Evolutionary conservation across 2,888 invertebrate species (phyloP).

Genomic region (Melangyna quadrimaculata): DNA sequence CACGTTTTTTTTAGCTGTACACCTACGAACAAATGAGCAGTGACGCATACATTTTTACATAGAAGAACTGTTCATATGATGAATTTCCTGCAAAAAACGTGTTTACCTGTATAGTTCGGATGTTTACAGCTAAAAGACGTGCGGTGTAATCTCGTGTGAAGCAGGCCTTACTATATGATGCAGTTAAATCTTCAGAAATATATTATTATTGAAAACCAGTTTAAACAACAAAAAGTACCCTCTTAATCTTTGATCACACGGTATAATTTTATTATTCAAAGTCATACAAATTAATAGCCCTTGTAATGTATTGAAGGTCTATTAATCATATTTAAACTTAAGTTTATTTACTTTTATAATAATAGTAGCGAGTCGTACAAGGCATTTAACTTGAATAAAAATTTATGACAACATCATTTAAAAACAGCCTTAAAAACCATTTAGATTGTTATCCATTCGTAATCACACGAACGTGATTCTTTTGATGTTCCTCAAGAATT

Average conservation of each 20-base stretch:
- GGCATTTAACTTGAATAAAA: neutral
- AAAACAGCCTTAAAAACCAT: neutral
- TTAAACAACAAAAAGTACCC: neutral
- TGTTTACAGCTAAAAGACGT: too few species aligned
- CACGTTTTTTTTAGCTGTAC: too few species aligned
- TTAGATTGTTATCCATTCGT: neutral
- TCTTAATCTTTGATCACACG: neutral
- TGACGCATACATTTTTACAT: too few species aligned
- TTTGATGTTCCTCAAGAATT: neutral
- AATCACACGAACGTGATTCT: neutral
- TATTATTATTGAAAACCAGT: neutral
- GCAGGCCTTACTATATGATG: too few species aligned
- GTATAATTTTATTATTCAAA: neutral
- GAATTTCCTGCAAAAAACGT: too few species aligned
- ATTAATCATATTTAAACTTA: neutral
- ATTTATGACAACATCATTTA: neutral
- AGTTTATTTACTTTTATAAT: neutral
- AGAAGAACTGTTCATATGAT: too few species aligned
- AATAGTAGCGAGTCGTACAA: neutral
- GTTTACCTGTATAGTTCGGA: too few species aligned
- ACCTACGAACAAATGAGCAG: too few species aligned
- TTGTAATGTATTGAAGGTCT: neutral
- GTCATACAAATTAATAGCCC: neutral
- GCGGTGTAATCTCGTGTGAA: too few species aligned
- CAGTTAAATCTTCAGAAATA: too few species aligned